phyloP scores from a whole-genome alignment of 2,113 vertebrate species.

The Lophochroa leadbeateri region DNA sequence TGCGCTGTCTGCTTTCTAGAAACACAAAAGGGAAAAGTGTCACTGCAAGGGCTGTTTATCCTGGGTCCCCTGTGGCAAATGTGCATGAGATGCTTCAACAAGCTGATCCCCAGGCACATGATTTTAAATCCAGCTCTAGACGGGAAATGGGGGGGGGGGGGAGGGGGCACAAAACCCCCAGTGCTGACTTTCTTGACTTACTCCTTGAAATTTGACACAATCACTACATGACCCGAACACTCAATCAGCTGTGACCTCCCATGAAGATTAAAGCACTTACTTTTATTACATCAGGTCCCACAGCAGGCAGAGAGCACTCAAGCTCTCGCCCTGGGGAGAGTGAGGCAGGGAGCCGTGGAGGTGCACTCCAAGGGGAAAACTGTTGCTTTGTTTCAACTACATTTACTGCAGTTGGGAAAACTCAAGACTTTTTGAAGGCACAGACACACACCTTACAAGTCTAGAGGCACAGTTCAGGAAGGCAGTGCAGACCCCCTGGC shows the following conservation, averaged over 20 bases:
- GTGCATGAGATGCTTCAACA: background rate
- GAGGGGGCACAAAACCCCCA: background rate
- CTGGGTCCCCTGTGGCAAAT: background rate
- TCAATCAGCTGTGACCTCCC: constrained; percentile 4
- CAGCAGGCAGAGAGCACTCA: background rate
- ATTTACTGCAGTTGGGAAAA: background rate
- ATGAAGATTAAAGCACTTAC: background rate
- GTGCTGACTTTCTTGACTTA: background rate
- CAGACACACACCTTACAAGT: background rate
- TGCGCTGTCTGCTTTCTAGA: background rate
- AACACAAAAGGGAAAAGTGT: background rate
- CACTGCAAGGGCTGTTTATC: background rate
- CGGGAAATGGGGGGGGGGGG: background rate
- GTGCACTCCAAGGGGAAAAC: background rate
- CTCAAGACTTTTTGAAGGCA: background rate
- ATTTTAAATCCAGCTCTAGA: background rate
- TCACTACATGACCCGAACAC: background rate
- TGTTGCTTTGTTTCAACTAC: background rate
- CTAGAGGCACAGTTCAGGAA: background rate
- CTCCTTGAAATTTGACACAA: background rate
- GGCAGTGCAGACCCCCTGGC: background rate
- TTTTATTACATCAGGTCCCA: background rate
- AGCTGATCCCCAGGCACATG: background rate
- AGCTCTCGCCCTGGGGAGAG: background rate
- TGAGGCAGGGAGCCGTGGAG: rapidly evolving